A percentile compares a stretch with the other conserved stretches of the same genome.
phyloP scores from a whole-genome alignment of 2,797 vertebrate genomes.

The Ceryle rudis region DNA sequence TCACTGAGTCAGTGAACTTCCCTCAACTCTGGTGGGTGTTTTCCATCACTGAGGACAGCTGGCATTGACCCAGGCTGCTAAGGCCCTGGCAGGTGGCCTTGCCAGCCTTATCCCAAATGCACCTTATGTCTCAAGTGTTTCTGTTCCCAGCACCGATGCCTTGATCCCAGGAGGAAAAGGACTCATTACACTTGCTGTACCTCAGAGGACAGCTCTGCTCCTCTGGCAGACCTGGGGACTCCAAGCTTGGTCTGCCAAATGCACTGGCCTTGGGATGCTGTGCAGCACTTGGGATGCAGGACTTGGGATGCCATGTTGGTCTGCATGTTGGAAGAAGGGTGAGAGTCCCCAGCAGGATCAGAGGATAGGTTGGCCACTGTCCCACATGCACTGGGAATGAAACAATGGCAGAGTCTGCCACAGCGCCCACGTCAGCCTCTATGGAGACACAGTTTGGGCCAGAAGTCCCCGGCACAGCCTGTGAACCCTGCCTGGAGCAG shows the following conservation, averaged over 20 bases:
- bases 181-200: not conserved
- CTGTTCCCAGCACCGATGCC: not conserved
- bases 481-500: not conserved
- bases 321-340: not conserved
- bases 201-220: not conserved
- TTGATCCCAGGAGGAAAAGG: not conserved
- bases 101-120: not conserved
- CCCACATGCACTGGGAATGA: not conserved
- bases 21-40: not conserved
- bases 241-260: not conserved
- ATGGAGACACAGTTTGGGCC: not conserved
- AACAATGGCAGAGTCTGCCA: not conserved
- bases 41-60: not conserved
- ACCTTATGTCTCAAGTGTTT: accelerated
- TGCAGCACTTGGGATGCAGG: not conserved
- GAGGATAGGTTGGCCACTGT: not conserved
- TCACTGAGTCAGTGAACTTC: not conserved
- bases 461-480: not conserved
- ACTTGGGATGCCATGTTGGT: accelerated
- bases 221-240: not conserved
- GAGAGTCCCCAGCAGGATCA: not conserved
- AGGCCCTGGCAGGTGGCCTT: not conserved
- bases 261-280: not conserved
- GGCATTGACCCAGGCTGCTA: not conserved
- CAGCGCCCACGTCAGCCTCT: not conserved